Conservation (phyloP, 2,888 invertebrate genomes). For the Siphlonurus alternatus region DNA sequence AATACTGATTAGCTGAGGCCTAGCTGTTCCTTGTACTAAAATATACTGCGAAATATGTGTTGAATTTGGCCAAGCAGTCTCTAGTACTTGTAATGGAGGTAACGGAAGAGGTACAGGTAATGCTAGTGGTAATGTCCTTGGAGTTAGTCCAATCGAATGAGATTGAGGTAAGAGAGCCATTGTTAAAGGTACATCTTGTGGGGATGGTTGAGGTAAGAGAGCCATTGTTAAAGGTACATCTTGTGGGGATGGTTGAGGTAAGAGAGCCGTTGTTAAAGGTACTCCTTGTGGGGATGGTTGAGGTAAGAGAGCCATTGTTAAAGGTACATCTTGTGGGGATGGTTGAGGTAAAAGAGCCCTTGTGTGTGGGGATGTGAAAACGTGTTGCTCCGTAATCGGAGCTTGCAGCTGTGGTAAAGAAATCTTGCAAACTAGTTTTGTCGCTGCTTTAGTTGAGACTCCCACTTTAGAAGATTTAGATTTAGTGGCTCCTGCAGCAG, state of each 20-base stretch:
- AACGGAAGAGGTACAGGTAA: constrained; percentile 2
- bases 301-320: constrained; percentile 44
- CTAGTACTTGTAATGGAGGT: constrained; percentile 33
- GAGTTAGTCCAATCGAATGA: background rate
- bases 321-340: too few relatives aligned
- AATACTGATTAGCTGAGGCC: constrained; percentile 42
- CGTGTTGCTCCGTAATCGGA: constrained; percentile 40
- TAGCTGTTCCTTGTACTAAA: constrained; percentile 50
- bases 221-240: constrained; percentile 39
- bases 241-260: constrained; percentile 34
- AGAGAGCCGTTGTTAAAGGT: constrained; percentile 36
- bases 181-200: background rate
- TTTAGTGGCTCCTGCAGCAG: constrained; percentile 23
- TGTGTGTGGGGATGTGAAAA: constrained; percentile 29
- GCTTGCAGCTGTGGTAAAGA: constrained; percentile 17
- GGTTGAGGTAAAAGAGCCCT: constrained; percentile 19
- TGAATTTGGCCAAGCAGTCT: constrained; percentile 19
- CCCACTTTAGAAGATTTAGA: constrained; percentile 23
- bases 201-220: constrained; percentile 28
- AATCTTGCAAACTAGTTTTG: background rate
- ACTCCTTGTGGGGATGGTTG: constrained; percentile 39
- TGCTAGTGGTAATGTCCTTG: background rate
- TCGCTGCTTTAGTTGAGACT: constrained; percentile 19
- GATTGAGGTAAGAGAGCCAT: constrained; percentile 20
- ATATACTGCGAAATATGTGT: constrained; percentile 42